Evolutionary conservation across 2,888 invertebrate species (phyloP).

Genomic region (Heliothis peltigera): DNA sequence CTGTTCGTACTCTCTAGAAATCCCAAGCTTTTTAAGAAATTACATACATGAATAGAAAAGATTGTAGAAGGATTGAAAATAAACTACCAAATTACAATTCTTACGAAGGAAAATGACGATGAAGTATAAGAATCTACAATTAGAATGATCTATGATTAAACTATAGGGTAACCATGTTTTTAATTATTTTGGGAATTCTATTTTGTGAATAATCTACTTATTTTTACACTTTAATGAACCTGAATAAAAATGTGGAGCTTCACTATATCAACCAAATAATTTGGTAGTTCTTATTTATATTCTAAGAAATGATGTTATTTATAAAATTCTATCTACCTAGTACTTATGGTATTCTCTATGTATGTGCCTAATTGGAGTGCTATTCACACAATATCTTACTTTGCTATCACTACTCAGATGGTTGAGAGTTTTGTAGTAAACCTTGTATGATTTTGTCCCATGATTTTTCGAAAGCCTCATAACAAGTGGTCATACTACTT

Average conservation of each 20-base stretch:
- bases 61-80: constrained; percentile 32
- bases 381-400: constrained; percentile 63
- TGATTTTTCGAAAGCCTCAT: constrained; percentile 29
- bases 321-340: constrained; percentile 64
- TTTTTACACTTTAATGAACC: too few species aligned
- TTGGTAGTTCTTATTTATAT: constrained; percentile 40
- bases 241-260: too few species aligned
- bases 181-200: not conserved
- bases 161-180: not conserved
- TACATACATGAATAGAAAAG: constrained; percentile 30
- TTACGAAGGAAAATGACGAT: not conserved
- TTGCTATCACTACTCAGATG: constrained; percentile 63
- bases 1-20: constrained; percentile 17
- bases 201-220: too few species aligned
- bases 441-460: constrained; percentile 50
- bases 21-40: constrained; percentile 34
- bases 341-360: constrained; percentile 38
- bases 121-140: not conserved
- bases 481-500: not conserved
- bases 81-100: constrained; percentile 50
- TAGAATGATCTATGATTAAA: constrained; percentile 6
- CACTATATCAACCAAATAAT: constrained; percentile 23
- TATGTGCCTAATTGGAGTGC: constrained; percentile 57
- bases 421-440: constrained; percentile 52
- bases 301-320: constrained; percentile 44